Evolutionary conservation across 2,888 invertebrate genomes (phyloP).

Genomic region (Acanthoscelides obtectus): DNA sequence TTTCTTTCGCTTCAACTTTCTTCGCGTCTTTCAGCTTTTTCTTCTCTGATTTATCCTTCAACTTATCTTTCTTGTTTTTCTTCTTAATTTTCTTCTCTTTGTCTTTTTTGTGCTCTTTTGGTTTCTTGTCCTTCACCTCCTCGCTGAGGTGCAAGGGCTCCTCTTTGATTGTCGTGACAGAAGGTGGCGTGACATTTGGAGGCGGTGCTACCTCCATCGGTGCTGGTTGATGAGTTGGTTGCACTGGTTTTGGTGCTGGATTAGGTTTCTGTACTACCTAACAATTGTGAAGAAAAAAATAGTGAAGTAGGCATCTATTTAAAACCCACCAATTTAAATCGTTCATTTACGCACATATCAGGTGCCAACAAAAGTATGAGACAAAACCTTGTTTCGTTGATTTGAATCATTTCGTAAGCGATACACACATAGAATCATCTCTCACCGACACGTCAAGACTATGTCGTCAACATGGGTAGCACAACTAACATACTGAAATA

Average conservation of each 20-base stretch:
- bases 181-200: not conserved
- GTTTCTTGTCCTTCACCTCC: constrained; percentile 26
- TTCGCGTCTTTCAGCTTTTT: constrained; percentile 46
- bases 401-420: too few relatives aligned
- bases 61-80: constrained; percentile 57
- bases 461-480: too few relatives aligned
- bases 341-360: too few relatives aligned
- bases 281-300: not conserved
- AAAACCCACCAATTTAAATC: not conserved
- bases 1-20: constrained; percentile 44
- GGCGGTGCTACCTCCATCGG: constrained; percentile 4
- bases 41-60: constrained; percentile 49
- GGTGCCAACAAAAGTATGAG: too few relatives aligned
- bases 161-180: not conserved
- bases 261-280: constrained; percentile 6
- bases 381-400: too few relatives aligned
- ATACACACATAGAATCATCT: too few relatives aligned
- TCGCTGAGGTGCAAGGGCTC: not conserved
- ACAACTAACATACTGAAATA: too few relatives aligned
- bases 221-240: not conserved
- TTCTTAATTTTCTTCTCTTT: constrained; percentile 65
- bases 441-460: too few relatives aligned
- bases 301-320: not conserved
- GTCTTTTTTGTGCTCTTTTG: constrained; percentile 54
- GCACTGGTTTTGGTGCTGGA: constrained; percentile 19